phyloP scores from a whole-genome alignment of 2,888 invertebrate genomes.

The Melinopterus prodromus region DNA sequence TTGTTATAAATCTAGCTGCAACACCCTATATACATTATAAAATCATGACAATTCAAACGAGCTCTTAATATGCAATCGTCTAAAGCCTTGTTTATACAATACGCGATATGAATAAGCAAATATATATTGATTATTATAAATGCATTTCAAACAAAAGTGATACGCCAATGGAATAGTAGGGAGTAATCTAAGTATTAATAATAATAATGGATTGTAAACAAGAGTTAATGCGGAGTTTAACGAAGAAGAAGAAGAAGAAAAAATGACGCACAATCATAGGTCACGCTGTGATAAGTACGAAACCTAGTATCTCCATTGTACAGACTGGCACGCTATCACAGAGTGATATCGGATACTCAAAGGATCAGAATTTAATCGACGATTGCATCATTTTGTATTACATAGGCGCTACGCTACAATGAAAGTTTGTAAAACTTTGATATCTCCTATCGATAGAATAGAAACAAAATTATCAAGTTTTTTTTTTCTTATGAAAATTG shows the following conservation, averaged over 20 bases:
- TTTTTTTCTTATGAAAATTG: not conserved
- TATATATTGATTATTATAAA: too few species aligned
- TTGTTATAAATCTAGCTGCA: too few species aligned
- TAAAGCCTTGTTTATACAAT: too few species aligned
- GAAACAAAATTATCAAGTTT: not conserved
- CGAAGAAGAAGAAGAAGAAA: not conserved
- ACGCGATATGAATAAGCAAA: too few species aligned
- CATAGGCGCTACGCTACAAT: not conserved
- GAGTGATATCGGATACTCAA: not conserved
- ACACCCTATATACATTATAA: too few species aligned
- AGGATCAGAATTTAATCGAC: not conserved
- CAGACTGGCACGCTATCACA: not conserved
- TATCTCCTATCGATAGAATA: not conserved
- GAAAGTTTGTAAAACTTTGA: not conserved
- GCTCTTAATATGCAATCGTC: too few species aligned
- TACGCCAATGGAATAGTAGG: not conserved
- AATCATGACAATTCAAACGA: too few species aligned
- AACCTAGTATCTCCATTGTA: not conserved
- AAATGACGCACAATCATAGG: conserved; percentile 4
- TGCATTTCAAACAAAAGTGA: not conserved
- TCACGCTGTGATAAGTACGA: not conserved
- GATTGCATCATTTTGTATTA: not conserved
- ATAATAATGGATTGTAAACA: not conserved
- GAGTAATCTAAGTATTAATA: not conserved
- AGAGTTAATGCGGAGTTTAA: not conserved